These are phyloP conservation scores for Ashinkailepas kermadecensis DNA, from an alignment of 2,888 invertebrate genomes.

Conservation along the genomic window DNA sequence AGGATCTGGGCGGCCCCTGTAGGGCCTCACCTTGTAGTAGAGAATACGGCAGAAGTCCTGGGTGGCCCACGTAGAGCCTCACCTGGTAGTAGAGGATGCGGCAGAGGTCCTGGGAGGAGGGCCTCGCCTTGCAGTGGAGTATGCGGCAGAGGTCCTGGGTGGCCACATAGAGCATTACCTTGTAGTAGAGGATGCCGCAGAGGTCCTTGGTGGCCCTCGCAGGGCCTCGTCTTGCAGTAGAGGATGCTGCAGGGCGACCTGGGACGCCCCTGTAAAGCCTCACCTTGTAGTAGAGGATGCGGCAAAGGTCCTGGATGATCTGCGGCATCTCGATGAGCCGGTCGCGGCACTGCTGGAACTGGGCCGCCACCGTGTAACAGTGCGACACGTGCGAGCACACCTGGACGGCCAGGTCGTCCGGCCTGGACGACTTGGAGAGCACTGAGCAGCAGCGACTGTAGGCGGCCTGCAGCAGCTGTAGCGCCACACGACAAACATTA, in stretches of 20 bases:
- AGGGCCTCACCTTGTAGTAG: slow-evolving; percentile 42
- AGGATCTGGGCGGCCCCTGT: slow-evolving; percentile 73
- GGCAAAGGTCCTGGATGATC: slow-evolving; percentile 75
- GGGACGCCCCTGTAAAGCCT: slow-evolving; percentile 25
- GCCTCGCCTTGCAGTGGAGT: too few relatives aligned
- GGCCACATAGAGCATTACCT: slow-evolving; percentile 48
- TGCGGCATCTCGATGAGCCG: slow-evolving; percentile 79
- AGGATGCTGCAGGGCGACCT: too few relatives aligned
- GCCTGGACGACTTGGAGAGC: slow-evolving; percentile 66
- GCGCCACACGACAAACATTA: neutral
- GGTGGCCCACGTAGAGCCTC: too few relatives aligned
- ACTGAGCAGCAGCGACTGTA: slow-evolving; percentile 91
- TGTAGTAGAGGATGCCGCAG: slow-evolving; percentile 74
- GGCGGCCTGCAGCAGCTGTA: slow-evolving; percentile 65
- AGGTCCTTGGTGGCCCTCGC: slow-evolving; percentile 77
- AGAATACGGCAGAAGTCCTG: too few relatives aligned
- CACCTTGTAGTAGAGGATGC: slow-evolving; percentile 78
- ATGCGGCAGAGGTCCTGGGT: too few relatives aligned
- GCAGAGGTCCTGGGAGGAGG: too few relatives aligned
- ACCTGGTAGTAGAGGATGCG: too few relatives aligned
- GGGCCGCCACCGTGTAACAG: slow-evolving; percentile 92
- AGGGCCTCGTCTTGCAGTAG: slow-evolving; percentile 39
- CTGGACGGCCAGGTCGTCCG: slow-evolving; percentile 71
- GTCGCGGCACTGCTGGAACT: slow-evolving; percentile 82
- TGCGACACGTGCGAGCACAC: slow-evolving; percentile 85